Conservation (phyloP, 2,888 invertebrate species). For the Phanerotoma sp. region DNA sequence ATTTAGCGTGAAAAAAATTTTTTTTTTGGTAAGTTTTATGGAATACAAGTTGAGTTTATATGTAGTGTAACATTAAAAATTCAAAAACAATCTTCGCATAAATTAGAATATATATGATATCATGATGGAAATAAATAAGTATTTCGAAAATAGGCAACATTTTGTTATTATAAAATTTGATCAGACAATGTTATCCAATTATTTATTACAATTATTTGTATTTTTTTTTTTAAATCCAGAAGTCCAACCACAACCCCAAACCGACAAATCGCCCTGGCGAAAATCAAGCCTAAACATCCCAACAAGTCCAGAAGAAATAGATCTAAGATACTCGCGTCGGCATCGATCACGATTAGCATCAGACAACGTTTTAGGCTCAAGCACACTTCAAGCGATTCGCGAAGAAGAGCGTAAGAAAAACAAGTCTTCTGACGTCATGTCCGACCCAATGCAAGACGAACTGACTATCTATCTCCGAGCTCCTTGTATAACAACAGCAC, state of each 20-base stretch:
- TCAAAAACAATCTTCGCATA: no score
- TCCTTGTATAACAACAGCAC: constrained; percentile 37
- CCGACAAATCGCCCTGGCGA: constrained; percentile 77
- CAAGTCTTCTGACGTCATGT: constrained; percentile 38
- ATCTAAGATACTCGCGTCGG: constrained; percentile 61
- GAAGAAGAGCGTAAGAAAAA: constrained; percentile 56
- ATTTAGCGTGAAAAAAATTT: no score
- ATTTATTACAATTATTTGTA: not conserved
- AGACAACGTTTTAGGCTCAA: constrained; percentile 51
- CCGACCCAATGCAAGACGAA: constrained; percentile 46
- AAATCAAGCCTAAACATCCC: constrained; percentile 69
- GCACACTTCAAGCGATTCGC: constrained; percentile 56
- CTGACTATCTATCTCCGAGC: constrained; percentile 53
- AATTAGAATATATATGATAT: no score
- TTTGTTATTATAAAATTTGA: not conserved
- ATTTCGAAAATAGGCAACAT: no score
- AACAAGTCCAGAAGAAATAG: constrained; percentile 68
- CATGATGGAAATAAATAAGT: no score
- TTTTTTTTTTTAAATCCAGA: constrained; percentile 58
- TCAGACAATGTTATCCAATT: not conserved
- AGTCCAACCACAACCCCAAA: constrained; percentile 68
- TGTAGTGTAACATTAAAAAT: no score
- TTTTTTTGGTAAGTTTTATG: no score
- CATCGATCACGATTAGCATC: constrained; percentile 55
- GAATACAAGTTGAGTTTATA: no score